Evolutionary conservation across 2,888 invertebrate species (phyloP), one percentile per base, ranked within the genome.

Genomic region (Epirrita christyi): DNA sequence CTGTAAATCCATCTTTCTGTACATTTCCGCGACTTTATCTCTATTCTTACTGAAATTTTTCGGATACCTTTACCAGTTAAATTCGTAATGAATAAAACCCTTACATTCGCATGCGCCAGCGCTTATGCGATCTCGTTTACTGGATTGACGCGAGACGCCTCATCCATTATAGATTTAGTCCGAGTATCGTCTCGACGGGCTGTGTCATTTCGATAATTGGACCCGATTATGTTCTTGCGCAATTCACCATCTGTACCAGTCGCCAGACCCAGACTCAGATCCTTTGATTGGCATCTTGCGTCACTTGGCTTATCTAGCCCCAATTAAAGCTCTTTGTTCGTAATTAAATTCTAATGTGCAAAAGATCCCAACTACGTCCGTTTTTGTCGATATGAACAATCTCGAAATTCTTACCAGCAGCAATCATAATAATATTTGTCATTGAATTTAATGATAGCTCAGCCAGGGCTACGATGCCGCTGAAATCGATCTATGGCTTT

Each of bases 131-230:
- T 86, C 86, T 87, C 86, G 88, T 88, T 86, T 85, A 81, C 86
- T 79, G 82, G 86, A 85, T 80, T 84, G 87, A 86, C 88, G 80
- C 82, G 77, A 81, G 86, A 85, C 83, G 83, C 79, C 88, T 92
- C 90, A 90, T 91, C 89, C 90, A 91, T 92, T 89, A 92, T 88
- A 92, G 88, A 91, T 90, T 82, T 86, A 77, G 79, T 79, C 77
- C 78, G 83, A 84, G 82, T 84, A 85, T 80, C 82, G 84, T 83
- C 78, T 63, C 77, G 74, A 72, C 63, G 58, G 81, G 76, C 80
- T 83, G 82, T 86, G 86, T 88, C 88, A 88, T 90, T 88, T 88
- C 88, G 86, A 89, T 92, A 92, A 92, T 91, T 92, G 90, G 89
- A 78, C 74, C 75, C 69, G 75, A 76, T 75, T 79, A 75, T 77